Base-by-base conservation (phyloP, 2,113 vertebrate species). In the Hystrix brachyura region DNA sequence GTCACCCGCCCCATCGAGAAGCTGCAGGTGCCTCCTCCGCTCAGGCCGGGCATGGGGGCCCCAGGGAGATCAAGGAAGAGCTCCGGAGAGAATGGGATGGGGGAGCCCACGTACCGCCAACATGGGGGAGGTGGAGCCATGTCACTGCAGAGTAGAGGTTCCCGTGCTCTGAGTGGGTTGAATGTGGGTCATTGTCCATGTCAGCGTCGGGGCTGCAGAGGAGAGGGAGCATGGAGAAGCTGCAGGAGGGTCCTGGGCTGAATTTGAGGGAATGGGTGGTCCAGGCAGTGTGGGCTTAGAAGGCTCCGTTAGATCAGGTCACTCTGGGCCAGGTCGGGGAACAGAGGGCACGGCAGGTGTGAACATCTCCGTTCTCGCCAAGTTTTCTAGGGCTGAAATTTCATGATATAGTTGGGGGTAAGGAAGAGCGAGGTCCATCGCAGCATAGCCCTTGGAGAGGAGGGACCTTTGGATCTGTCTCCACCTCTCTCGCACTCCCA, bases 1-100 rank as follows among this genome's bases (percentile, higher is more conserved):
- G 99, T 99, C 98, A 99, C 99, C 14, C 98, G 98, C 82, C 99
- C 99, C 12, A 98, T 99, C 94, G 99, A 99, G 98, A 99, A 98
- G 87, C 98, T 99, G 88, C 99, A 98, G 99, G 99, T 99, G 92
- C 95, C 48, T 48, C 64, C 71, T 94, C 83, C 27, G 67, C 83
- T 82, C 76, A 88, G 87, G 94, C 93, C 65, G n/a, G 96, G 90
- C 72, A 15, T 25, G 86, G 60, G 93, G 83, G 1, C 15, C 82
- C 96, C 78, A 43, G 27, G 91, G 93, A 72, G 64, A 62, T 60
- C 46, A 51, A 87, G 78, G 88, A 78, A 65, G 87, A 38, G 21
- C 64, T 88, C 95, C 43, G 60, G 65, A 6, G 0, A 96, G 53
- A 48, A 5, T 0, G 32, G 38, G 25, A 10, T 64, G 57, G 48